Base-by-base conservation (phyloP, 2,888 invertebrate species). In the Tuberolachnus salignus region DNA sequence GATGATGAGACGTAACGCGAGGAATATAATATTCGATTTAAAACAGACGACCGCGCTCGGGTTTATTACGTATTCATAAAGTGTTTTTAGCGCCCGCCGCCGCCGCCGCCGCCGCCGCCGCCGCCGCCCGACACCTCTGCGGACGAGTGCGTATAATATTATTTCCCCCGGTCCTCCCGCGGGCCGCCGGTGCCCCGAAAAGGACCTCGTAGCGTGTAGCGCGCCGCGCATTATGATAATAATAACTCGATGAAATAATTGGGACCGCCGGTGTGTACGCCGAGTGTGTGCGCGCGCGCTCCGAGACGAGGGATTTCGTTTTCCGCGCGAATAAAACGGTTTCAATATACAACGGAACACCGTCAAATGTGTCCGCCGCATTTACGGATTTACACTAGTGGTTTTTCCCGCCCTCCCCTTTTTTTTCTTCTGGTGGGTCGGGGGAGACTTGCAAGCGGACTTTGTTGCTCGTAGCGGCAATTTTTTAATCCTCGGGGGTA, bases 11-110 rank as follows among this genome's bases (percentile, higher is more conserved):
- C 34, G 34, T 34, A 34, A 34, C 61, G 59, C 59, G n/a, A 49
- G 34, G 34, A 34, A 34, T 6, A 34, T 34, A 34, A 66, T 78
- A 67, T 78, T 78, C 59, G 49, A 67, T 78, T 78, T 69, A 59
- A n/a, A 78, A 78, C 75, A 46, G 49, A 78, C 59, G 59, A 6
- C 66, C 55, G 67, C 14, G 53, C 23, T 51, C 51, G 74, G 73
- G 74, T 74, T 64, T 67, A 59, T 78, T 78, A 78, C 49, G 75
- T 78, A 78, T 78, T 78, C 75, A 78, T 67, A 78, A 78, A 78
- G 75, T 78, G 75, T 78, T 78, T 78, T 78, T 49, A 67, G 75
- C 46, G 10, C 53, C n/a, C 16, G 4, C n/a, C 11, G n/a, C 67
- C 34, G 51, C 51, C 67, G 34, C 34, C 34, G 3, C 57, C 49